Evolutionary conservation across 2,888 invertebrate genomes (phyloP).

Genomic region (Alsophila aescularia): DNA sequence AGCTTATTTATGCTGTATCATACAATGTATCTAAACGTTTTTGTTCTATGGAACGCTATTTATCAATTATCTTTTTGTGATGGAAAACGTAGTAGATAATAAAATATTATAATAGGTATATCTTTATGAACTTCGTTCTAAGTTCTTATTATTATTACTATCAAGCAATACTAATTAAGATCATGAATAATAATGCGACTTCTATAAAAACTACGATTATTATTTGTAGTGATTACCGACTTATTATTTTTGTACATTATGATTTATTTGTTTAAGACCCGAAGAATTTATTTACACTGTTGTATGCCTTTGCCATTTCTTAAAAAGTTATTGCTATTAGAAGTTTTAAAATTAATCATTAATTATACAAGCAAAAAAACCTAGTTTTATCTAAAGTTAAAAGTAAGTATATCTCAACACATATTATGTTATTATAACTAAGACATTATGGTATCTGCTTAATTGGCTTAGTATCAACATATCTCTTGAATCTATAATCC

Average conservation of each 20-base stretch:
- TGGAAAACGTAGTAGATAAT: neutral
- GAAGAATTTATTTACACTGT: too few species aligned
- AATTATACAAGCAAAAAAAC: too few species aligned
- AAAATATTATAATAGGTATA: constrained; percentile 1
- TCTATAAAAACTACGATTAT: too few species aligned
- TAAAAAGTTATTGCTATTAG: too few species aligned
- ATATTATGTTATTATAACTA: neutral
- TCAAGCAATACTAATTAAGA: neutral
- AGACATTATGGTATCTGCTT: neutral
- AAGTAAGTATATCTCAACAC: neutral
- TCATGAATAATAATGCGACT: too few species aligned
- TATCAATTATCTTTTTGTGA: constrained; percentile 29
- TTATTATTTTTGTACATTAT: too few species aligned
- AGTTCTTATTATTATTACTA: neutral
- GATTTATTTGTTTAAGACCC: too few species aligned
- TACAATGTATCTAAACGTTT: constrained; percentile 36
- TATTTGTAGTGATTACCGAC: too few species aligned
- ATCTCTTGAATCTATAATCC: constrained; percentile 15
- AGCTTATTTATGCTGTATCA: constrained; percentile 53
- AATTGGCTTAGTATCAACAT: constrained; percentile 9
- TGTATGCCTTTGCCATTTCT: too few species aligned
- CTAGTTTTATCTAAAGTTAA: too few species aligned
- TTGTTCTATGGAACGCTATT: constrained; percentile 19
- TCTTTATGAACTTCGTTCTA: constrained; percentile 5
- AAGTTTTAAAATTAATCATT: too few species aligned